phyloP scores from a whole-genome alignment of 2,113 vertebrate genomes.

The Mustela lutreola region DNA sequence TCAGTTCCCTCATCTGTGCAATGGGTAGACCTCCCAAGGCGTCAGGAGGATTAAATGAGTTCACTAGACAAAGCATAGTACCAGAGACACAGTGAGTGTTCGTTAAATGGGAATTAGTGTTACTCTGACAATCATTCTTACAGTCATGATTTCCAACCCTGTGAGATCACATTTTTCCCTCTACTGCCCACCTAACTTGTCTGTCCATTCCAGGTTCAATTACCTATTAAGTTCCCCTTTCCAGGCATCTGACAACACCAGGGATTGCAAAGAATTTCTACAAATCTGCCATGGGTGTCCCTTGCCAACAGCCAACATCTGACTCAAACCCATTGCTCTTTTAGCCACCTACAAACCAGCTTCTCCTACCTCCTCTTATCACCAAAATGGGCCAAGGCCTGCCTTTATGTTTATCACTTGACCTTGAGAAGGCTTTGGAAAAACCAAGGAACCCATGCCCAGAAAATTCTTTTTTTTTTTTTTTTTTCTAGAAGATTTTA shows the following conservation, averaged over 20 bases:
- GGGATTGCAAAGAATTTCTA: neutral
- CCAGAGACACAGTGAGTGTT: neutral
- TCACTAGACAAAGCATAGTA: neutral
- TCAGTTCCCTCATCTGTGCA: neutral
- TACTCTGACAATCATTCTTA: neutral
- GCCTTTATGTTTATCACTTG: neutral
- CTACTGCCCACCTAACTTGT: neutral
- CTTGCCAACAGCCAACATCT: neutral
- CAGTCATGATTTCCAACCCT: neutral
- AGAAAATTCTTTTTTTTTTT: neutral
- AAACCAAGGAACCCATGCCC: neutral
- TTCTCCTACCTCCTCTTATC: neutral
- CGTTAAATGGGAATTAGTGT: neutral
- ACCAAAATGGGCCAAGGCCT: neutral
- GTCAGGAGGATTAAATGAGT: neutral
- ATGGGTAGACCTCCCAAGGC: neutral
- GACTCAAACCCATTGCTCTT: neutral
- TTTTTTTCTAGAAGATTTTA: too few relatives aligned
- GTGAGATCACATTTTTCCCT: neutral
- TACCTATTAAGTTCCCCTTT: neutral
- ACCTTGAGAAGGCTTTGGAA: neutral
- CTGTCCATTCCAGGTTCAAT: neutral
- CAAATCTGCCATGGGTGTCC: neutral
- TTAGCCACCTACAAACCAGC: neutral
- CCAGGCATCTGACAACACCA: neutral